Evolutionary conservation across 2,113 vertebrate genomes (phyloP), one percentile per base, ranked within the genome.

Genomic region (Phalacrocorax carbo): DNA sequence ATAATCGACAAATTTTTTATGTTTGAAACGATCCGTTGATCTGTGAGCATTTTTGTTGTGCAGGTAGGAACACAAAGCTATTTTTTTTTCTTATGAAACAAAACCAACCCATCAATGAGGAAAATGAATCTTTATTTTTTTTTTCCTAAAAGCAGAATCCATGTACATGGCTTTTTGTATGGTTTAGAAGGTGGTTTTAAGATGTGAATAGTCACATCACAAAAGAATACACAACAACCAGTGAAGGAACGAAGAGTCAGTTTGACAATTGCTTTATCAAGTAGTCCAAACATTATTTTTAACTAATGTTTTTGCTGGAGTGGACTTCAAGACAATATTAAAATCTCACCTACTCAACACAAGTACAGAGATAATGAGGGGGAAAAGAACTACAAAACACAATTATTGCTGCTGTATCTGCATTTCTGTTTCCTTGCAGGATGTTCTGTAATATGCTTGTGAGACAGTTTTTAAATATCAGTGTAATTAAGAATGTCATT

Each of bases 101-200:
- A 94, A 97, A 69, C 9, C 89, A 96, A 94, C 73, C 78, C 85
- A 64, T 92, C 64, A 55, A 13, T 42, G 71, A 95, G 77, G 91
- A 97, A 97, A 97, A 96, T 2, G 9, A 88, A 61, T 79, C 91
- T 97, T 97, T 93, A 92, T 91, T 95, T 76, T 68, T 46, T 46
- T 66, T 92, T 96, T 90, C 69, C 94, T 97, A 89, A 91, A 88
- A 94, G 86, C 66, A 96, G 94, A 96, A 97, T 92, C 85, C 86
- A 95, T 9, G 48, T 77, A 95, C 92, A 84, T 64, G 32, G 0
- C 86, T 79, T 88, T 94, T 83, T 34, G 25, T 57, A 71, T 48
- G 30, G 51, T 92, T 94, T 91, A 93, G 57, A 92, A 76, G 65
- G 96, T 82, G 88, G 81, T 29, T 93, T 94, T 73, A 82, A 87